Base-by-base conservation (phyloP, 2,113 vertebrate species). In the Phocoena sinus region DNA sequence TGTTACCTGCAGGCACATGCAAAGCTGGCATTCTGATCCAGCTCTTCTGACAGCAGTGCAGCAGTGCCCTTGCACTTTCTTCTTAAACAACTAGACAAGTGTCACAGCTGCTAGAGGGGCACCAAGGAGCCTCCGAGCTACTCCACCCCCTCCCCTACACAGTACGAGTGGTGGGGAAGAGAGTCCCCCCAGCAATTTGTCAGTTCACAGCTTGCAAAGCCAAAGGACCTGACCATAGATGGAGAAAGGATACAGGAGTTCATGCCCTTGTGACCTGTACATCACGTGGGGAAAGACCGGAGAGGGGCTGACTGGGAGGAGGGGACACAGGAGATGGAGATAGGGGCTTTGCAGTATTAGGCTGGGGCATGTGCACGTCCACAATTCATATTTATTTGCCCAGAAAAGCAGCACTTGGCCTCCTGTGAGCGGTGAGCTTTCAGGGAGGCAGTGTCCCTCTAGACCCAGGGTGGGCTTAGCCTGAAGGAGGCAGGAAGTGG, bases 131-230 rank as follows among this genome's bases (percentile, higher is more conserved):
- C 60, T 80, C 65, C 28, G 33, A 38, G 62, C 18, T 38, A 31
- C 6, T 31, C 12, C 12, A 12, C 23, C 23, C 62, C 28, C 8
- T 50, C 10, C 4, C 4, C 7, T 0, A 10, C 63, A 14, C 14
- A 6, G 0, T 25, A 53, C 5, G 1, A 77, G 26, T 41, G 50
- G 53, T 63, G 5, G 81, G 18, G 56, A 91, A 68, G 62, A 85
- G 33, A 53, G 73, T 38, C 28, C 62, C 11, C 63, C n/a, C n/a
- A 65, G 58, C 74, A 25, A 53, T 62, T 28, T 11, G 0, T 95
- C 33, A 62, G n/a, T 5, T 86, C 33, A 71, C 71, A 77, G 31
- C 73, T 53, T 31, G 36, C 6, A 20, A 79, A 63, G 41, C 26
- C 41, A 71, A 53, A 63, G 68, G 33, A 71, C 53, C n/a, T 17